These are phyloP conservation scores for Zaprionus inermis DNA, from an alignment of 1,140 invertebrate genomes.

Conservation along the genomic window DNA sequence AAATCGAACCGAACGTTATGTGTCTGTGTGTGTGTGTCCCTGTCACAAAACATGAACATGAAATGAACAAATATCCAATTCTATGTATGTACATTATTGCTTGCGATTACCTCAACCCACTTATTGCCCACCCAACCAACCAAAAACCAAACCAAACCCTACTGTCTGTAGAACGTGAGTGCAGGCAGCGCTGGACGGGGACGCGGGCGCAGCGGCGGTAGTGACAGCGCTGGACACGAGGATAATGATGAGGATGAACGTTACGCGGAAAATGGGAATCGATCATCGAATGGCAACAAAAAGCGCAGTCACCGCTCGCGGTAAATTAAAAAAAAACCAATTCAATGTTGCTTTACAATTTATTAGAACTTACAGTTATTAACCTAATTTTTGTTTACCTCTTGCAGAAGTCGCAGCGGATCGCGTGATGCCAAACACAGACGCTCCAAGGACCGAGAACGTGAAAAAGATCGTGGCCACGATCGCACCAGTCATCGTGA, in stretches of 20 bases:
- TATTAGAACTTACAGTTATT: neutral
- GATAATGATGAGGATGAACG: slow-evolving; percentile 61
- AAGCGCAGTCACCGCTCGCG: slow-evolving; percentile 68
- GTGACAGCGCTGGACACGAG: slow-evolving; percentile 59
- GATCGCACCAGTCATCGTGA: slow-evolving; percentile 62
- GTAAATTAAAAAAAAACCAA: slow-evolving; percentile 28
- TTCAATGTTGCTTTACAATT: neutral
- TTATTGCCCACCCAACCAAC: slow-evolving; percentile 34
- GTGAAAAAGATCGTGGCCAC: slow-evolving; percentile 51
- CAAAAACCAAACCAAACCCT: slow-evolving; percentile 51
- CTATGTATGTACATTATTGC: slow-evolving; percentile 78
- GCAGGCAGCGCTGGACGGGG: slow-evolving; percentile 67
- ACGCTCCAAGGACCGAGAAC: slow-evolving; percentile 63
- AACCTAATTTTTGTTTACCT: neutral
- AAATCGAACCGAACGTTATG: slow-evolving; percentile 60
- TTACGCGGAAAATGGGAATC: slow-evolving; percentile 53
- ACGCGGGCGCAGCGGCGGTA: slow-evolving; percentile 63
- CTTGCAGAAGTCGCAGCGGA: slow-evolving; percentile 66
- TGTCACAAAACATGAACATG: slow-evolving; percentile 54
- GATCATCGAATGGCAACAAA: slow-evolving; percentile 62
- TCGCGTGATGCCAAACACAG: slow-evolving; percentile 66
- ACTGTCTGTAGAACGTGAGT: slow-evolving; percentile 74
- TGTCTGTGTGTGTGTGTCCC: slow-evolving; percentile 55
- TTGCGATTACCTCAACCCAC: slow-evolving; percentile 50
- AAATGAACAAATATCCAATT: slow-evolving; percentile 68